A percentile compares a stretch with the other conserved stretches of the same genome.
These are phyloP conservation scores for Otolemur garnettii DNA, from an alignment of 2,113 vertebrate genomes.

Conservation along the genomic window DNA sequence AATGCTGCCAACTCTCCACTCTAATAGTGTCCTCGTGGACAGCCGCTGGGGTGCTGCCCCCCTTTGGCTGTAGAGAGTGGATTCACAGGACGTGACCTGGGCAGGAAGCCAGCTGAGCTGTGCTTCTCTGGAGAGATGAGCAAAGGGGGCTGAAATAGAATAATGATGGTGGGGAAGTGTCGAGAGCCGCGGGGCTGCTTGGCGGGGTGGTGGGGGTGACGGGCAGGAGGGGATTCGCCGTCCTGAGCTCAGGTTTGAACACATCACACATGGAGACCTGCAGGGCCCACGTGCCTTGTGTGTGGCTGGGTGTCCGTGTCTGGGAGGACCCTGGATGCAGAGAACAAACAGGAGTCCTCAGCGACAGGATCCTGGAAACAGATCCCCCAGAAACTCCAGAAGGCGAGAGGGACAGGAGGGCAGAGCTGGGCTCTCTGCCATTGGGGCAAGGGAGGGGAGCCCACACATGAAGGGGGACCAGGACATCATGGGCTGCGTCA, in stretches of 20 bases:
- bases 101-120: not conserved
- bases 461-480: not conserved
- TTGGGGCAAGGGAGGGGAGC: fast-evolving
- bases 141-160: not conserved
- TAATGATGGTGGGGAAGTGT: no score
- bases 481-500: no score
- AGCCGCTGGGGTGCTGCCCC: not conserved
- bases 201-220: not conserved
- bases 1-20: fast-evolving
- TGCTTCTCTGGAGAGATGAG: not conserved
- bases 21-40: fast-evolving
- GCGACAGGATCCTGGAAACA: not conserved
- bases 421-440: no score
- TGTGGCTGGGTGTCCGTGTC: not conserved
- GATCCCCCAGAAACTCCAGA: not conserved
- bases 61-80: not conserved
- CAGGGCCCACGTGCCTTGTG: not conserved
- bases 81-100: not conserved
- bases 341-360: not conserved
- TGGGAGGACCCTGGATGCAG: not conserved
- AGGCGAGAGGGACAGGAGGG: not conserved
- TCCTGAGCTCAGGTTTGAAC: no score
- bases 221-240: not conserved
- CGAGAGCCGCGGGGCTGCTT: not conserved
- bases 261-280: fast-evolving